Percentiles rank a stretch among this genome's conserved stretches.
These are phyloP conservation scores for Gymnobelideus leadbeateri DNA, from an alignment of 2,113 vertebrate species.

Conservation along the genomic window DNA sequence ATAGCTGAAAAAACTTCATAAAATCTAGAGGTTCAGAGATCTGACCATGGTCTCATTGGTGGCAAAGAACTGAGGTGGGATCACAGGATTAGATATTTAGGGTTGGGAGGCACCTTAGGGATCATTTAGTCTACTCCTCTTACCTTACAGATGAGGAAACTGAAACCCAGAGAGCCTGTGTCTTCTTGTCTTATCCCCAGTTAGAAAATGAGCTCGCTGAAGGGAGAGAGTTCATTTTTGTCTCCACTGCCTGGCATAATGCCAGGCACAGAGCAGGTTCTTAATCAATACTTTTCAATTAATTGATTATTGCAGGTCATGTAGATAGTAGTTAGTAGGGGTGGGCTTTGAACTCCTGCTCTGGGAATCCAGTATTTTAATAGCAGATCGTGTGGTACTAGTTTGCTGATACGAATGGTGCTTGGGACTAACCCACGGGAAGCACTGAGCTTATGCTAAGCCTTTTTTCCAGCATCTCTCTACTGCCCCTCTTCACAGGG, in stretches of 20 bases:
- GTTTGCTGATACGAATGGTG: neutral
- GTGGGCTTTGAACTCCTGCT: neutral
- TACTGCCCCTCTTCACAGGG: neutral
- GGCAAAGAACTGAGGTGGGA: neutral
- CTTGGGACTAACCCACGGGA: neutral
- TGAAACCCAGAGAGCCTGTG: neutral
- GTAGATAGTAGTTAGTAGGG: neutral
- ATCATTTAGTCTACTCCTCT: neutral
- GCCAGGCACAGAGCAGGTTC: neutral
- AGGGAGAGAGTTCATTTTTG: neutral
- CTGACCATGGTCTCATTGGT: neutral
- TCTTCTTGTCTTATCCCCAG: neutral
- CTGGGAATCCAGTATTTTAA: neutral
- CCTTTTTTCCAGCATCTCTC: neutral
- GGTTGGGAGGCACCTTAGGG: constrained; percentile 9
- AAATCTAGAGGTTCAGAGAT: neutral
- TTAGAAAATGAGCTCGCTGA: neutral
- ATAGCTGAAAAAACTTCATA: neutral
- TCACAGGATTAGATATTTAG: neutral
- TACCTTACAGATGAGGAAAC: neutral
- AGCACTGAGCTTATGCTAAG: neutral
- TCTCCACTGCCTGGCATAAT: neutral
- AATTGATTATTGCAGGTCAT: neutral
- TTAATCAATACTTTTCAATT: neutral
- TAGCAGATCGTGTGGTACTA: neutral